Evolutionary conservation across 2,888 invertebrate genomes (phyloP).

Genomic region (Dicranocentrus wangi): DNA sequence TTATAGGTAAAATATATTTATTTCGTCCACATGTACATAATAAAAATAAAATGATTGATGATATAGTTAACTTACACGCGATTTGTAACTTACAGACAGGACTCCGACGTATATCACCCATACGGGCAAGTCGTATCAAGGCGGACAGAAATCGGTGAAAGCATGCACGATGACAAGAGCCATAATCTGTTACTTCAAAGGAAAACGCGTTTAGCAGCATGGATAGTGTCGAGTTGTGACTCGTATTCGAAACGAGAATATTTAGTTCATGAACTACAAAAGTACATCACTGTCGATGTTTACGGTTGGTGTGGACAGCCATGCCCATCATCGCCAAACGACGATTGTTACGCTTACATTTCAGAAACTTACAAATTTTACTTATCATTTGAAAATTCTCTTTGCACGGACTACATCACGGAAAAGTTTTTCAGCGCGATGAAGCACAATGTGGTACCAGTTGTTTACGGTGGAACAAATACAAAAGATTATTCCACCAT

Average conservation of each 20-base stretch:
- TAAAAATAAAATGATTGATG: not conserved
- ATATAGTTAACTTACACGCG: too few species aligned
- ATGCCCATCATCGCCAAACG: slow-evolving; percentile 21
- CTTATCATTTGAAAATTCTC: slow-evolving; percentile 62
- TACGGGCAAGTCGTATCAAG: slow-evolving; percentile 34
- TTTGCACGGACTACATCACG: slow-evolving; percentile 63
- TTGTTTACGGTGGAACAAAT: slow-evolving; percentile 52
- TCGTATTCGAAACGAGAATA: slow-evolving; percentile 51
- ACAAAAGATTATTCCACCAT: slow-evolving; percentile 17
- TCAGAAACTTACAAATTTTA: slow-evolving; percentile 54
- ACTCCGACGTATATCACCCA: slow-evolving; percentile 62
- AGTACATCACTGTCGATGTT: slow-evolving; percentile 52
- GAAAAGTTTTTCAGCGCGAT: slow-evolving; percentile 61
- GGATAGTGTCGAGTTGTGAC: slow-evolving; percentile 61
- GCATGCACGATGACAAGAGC: not conserved
- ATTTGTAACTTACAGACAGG: slow-evolving; percentile 22
- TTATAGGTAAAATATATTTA: slow-evolving; percentile 28
- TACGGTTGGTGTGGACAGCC: slow-evolving; percentile 60
- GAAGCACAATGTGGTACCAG: slow-evolving; percentile 48
- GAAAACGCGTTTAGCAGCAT: slow-evolving; percentile 43
- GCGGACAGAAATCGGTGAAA: not conserved
- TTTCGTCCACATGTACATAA: not conserved
- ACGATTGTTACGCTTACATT: slow-evolving; percentile 29
- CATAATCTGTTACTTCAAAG: not conserved
- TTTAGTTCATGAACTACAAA: slow-evolving; percentile 39